phyloP scores from a whole-genome alignment of 2,888 invertebrate species.

The Euplagia quadripunctaria region DNA sequence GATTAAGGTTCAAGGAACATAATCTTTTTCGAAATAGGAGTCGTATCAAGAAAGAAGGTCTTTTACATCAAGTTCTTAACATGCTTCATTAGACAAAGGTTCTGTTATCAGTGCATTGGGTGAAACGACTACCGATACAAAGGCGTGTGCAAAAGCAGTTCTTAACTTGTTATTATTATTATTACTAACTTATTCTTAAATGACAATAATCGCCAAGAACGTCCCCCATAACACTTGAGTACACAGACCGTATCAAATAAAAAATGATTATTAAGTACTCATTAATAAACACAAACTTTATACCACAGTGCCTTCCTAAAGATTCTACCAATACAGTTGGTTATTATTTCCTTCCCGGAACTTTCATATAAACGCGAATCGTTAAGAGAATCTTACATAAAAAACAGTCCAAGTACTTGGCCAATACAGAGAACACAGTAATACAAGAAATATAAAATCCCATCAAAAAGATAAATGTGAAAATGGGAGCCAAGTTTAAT shows the following conservation, averaged over 20 bases:
- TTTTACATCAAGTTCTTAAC: background rate
- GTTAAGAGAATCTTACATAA: background rate
- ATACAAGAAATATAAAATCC: too few relatives aligned
- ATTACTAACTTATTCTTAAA: background rate
- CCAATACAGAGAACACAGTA: too few relatives aligned
- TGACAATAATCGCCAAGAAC: background rate
- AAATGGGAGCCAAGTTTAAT: too few relatives aligned
- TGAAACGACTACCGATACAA: background rate
- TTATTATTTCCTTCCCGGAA: background rate
- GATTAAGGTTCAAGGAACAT: background rate
- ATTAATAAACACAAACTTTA: background rate
- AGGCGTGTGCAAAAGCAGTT: background rate
- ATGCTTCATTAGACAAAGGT: background rate
- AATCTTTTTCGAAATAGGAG: background rate
- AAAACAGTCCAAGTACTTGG: background rate
- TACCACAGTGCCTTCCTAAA: background rate
- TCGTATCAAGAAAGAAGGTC: background rate
- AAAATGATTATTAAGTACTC: background rate
- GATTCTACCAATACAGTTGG: background rate
- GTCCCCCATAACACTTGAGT: background rate
- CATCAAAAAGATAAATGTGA: too few relatives aligned
- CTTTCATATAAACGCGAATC: background rate
- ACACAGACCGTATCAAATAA: background rate
- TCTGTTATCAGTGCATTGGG: background rate
- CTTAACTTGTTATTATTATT: background rate